Conservation (phyloP, 2,888 invertebrate genomes). For the Drosophila phalerata region DNA sequence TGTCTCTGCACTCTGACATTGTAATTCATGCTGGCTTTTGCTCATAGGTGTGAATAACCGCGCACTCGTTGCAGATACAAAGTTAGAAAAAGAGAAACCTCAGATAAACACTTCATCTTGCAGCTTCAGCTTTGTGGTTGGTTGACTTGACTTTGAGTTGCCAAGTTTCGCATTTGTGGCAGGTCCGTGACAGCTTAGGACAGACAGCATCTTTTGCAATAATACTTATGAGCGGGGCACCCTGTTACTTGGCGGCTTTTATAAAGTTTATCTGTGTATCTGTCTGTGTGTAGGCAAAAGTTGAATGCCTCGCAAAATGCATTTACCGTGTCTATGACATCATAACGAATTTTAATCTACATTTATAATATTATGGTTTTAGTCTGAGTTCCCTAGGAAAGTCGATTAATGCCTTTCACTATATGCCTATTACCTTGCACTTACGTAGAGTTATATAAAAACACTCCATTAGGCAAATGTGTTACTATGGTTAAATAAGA, state of each 20-base stretch:
- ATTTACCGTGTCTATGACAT: constrained; percentile 43
- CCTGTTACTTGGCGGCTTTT: constrained; percentile 41
- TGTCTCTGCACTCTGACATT: constrained; percentile 36
- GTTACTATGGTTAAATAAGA: background rate
- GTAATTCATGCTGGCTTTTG: constrained; percentile 33
- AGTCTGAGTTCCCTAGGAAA: background rate
- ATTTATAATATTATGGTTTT: constrained; percentile 40
- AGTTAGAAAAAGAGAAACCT: constrained; percentile 25
- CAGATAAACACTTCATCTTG: constrained; percentile 64
- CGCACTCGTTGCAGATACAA: constrained; percentile 16
- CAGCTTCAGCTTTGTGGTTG: constrained; percentile 44
- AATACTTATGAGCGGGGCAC: constrained; percentile 22
- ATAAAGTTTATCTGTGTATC: constrained; percentile 28
- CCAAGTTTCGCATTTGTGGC: constrained; percentile 61
- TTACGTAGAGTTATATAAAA: background rate
- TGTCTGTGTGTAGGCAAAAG: constrained; percentile 34
- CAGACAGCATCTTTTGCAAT: constrained; percentile 38
- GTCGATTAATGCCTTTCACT: constrained; percentile 16
- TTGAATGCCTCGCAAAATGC: constrained; percentile 58
- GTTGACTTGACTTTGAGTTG: constrained; percentile 35
- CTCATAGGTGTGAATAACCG: constrained; percentile 78
- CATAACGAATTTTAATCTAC: constrained; percentile 34
- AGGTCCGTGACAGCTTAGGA: constrained; percentile 23
- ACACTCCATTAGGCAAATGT: constrained; percentile 7
- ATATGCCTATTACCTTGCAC: background rate